Evolutionary conservation across 2,888 invertebrate genomes (phyloP).

Genomic region (Eupithecia dodoneata): DNA sequence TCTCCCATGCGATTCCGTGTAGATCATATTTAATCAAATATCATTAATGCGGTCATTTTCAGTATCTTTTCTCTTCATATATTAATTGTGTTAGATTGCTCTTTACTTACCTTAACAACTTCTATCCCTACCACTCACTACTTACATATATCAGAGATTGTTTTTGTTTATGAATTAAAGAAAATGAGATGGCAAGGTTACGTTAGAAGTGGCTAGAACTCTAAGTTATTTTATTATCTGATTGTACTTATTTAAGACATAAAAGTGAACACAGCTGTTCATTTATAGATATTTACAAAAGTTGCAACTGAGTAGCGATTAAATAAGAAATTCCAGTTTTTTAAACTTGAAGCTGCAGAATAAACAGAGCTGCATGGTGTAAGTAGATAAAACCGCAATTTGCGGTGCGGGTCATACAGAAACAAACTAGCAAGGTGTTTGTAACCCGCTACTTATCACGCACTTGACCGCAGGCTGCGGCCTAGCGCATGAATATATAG

Average conservation of each 20-base stretch:
- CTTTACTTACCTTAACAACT: no score
- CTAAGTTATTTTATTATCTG: not conserved
- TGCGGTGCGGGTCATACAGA: constrained; percentile 21
- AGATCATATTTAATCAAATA: no score
- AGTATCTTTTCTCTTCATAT: no score
- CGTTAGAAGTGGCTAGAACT: not conserved
- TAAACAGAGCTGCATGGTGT: constrained; percentile 13
- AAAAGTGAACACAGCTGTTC: not conserved
- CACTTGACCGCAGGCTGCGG: constrained; percentile 18
- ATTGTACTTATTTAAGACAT: not conserved
- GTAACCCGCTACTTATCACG: constrained; percentile 22
- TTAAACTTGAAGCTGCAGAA: constrained; percentile 40
- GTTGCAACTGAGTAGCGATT: not conserved
- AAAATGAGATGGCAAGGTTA: not conserved
- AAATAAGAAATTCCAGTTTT: not conserved
- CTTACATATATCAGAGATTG: no score
- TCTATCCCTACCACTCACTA: no score
- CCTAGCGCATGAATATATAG: not conserved
- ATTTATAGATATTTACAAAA: not conserved
- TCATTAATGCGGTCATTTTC: no score
- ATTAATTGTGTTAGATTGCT: no score
- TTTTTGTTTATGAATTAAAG: not conserved
- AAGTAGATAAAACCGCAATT: constrained; percentile 25
- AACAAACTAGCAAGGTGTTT: constrained; percentile 20
- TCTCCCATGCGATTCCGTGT: no score